Evolutionary conservation across 1,140 invertebrate species (phyloP).

Genomic region (Formica selysi): DNA sequence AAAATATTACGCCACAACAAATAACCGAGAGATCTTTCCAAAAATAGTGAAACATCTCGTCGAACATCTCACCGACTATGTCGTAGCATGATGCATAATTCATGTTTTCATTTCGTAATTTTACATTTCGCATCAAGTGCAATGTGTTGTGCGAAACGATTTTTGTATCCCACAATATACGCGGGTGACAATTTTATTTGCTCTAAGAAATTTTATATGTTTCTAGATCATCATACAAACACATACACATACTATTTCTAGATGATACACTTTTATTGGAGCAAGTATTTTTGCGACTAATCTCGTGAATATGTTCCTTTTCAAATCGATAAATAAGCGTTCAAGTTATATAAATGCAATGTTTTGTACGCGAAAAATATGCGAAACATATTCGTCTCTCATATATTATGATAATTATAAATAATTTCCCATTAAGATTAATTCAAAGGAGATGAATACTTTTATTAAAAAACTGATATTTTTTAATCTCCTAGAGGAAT

Average conservation of each 20-base stretch:
- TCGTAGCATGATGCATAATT: slow-evolving; percentile 24
- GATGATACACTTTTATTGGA: not conserved
- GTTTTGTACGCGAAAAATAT: too few species aligned
- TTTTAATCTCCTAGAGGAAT: not conserved
- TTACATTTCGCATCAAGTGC: slow-evolving; percentile 27
- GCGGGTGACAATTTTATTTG: slow-evolving; percentile 1
- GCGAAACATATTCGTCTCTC: too few species aligned
- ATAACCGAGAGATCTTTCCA: slow-evolving; percentile 21
- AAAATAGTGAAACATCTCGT: slow-evolving; percentile 33
- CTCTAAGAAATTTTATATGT: slow-evolving; percentile 10
- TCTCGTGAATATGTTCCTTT: too few species aligned
- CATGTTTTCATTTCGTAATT: slow-evolving; percentile 44
- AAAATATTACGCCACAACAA: slow-evolving; percentile 22
- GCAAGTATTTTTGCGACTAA: too few species aligned
- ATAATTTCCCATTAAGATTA: too few species aligned
- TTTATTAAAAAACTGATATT: slow-evolving; percentile 2
- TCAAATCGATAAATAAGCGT: too few species aligned
- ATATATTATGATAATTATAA: too few species aligned
- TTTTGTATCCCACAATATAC: slow-evolving; percentile 25
- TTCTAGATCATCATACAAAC: not conserved
- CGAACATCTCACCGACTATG: not conserved
- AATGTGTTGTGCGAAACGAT: slow-evolving; percentile 17
- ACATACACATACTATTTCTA: not conserved
- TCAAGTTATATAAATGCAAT: too few species aligned
- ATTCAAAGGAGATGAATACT: not conserved